phyloP scores from a whole-genome alignment of 2,113 vertebrate species.

The Numenius arquata region DNA sequence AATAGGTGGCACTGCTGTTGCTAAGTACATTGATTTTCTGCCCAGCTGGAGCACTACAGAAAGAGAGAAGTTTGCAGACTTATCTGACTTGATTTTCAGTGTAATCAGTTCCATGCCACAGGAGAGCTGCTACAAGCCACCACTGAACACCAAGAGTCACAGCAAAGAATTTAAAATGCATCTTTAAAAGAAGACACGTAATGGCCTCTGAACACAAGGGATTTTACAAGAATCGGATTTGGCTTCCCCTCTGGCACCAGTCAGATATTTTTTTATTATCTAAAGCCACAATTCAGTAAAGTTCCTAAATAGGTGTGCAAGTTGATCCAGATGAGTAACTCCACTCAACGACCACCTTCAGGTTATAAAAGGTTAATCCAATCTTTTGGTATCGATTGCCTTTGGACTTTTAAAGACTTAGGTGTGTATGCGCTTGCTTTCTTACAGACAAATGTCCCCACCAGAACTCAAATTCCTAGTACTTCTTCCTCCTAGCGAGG shows the following conservation, averaged over 20 bases:
- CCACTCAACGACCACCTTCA: neutral
- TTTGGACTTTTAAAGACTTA: neutral
- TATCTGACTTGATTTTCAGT: slow-evolving; percentile 19
- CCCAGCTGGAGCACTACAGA: neutral
- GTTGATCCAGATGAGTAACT: neutral
- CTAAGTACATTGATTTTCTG: slow-evolving; percentile 47
- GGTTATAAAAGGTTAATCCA: neutral
- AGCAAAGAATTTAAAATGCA: neutral
- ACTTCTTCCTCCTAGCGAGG: neutral
- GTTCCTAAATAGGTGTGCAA: neutral
- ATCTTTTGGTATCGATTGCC: neutral
- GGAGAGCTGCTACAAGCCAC: neutral
- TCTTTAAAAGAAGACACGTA: neutral
- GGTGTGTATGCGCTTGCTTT: neutral
- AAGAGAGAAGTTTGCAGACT: slow-evolving; percentile 14
- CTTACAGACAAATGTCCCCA: neutral
- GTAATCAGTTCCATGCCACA: neutral
- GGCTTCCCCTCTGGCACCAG: neutral
- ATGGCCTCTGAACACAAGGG: neutral
- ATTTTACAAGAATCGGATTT: neutral
- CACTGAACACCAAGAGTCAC: neutral
- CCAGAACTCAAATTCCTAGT: neutral
- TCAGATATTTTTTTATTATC: neutral
- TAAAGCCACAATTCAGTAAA: neutral
- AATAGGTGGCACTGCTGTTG: neutral